Percentiles rank a stretch among this genome's conserved stretches.
These are phyloP conservation scores for Calliopum simillimum DNA, from an alignment of 2,888 invertebrate species.

Conservation along the genomic window DNA sequence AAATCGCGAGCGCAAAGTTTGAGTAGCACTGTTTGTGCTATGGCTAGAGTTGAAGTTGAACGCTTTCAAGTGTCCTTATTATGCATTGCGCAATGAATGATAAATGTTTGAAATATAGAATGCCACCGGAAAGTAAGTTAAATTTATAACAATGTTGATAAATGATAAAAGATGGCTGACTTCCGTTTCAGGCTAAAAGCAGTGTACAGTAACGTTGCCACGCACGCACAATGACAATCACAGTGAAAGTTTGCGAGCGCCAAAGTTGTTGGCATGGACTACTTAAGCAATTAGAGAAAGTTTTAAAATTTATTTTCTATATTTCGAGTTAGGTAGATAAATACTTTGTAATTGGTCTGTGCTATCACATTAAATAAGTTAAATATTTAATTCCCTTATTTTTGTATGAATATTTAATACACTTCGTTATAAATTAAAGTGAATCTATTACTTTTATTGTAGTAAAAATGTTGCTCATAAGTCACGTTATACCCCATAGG, in stretches of 20 bases:
- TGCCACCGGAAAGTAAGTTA: slow-evolving; percentile 17
- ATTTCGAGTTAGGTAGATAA: no score
- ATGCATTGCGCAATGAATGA: slow-evolving; percentile 25
- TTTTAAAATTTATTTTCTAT: no score
- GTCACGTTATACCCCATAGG: no score
- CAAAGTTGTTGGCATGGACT: no score
- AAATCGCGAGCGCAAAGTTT: neutral
- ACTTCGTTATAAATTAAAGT: no score
- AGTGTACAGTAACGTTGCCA: neutral
- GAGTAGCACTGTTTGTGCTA: neutral
- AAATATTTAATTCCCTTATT: no score
- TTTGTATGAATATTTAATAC: no score
- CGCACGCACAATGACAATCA: slow-evolving; percentile 9
- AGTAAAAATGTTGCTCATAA: no score
- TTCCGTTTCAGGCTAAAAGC: slow-evolving; percentile 4
- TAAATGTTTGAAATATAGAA: slow-evolving; percentile 12
- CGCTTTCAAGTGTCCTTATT: slow-evolving; percentile 10
- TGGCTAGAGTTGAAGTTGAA: neutral
- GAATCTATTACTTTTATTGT: no score
- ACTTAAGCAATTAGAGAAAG: no score
- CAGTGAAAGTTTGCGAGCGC: neutral
- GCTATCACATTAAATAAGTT: no score
- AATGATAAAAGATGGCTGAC: slow-evolving; percentile 29
- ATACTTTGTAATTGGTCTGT: no score
- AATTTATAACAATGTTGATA: slow-evolving; percentile 26